phyloP scores from a whole-genome alignment of 2,797 vertebrate species.

The Acanthornis magna region DNA sequence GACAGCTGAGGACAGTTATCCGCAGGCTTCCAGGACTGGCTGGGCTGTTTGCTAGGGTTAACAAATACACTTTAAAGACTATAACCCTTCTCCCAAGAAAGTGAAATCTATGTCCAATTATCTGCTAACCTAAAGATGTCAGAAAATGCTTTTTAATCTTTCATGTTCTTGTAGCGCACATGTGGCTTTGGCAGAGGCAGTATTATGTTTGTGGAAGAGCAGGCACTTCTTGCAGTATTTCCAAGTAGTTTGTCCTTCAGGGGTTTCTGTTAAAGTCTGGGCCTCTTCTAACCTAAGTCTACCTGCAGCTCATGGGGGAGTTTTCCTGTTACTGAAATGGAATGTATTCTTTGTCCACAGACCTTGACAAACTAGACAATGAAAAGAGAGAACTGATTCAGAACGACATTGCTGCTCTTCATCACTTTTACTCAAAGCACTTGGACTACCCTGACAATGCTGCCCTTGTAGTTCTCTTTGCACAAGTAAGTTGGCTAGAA shows the following conservation, averaged over 20 bases:
- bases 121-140: not conserved
- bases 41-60: not conserved
- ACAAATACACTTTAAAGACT: not conserved
- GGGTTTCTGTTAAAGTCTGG: not conserved
- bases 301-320: not conserved
- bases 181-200: conserved; percentile 4
- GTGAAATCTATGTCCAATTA: not conserved
- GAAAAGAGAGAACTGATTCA: conserved; percentile 87
- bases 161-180: rapidly evolving
- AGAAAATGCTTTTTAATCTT: conserved; percentile 3
- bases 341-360: conserved; percentile 73
- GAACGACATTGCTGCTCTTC: conserved; percentile 86
- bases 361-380: conserved; percentile 90
- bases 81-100: not conserved
- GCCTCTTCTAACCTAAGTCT: not conserved
- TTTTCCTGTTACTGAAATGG: conserved; percentile 46
- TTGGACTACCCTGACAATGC: conserved; percentile 85
- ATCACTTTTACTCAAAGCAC: conserved; percentile 93
- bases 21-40: not conserved
- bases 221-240: not conserved
- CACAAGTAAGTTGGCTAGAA: conserved; percentile 82
- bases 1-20: not conserved
- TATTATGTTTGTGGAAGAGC: not conserved
- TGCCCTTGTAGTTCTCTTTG: conserved; percentile 85
- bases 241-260: not conserved